Base-by-base conservation (phyloP, 2,113 vertebrate genomes). In the Saccopteryx leptura region DNA sequence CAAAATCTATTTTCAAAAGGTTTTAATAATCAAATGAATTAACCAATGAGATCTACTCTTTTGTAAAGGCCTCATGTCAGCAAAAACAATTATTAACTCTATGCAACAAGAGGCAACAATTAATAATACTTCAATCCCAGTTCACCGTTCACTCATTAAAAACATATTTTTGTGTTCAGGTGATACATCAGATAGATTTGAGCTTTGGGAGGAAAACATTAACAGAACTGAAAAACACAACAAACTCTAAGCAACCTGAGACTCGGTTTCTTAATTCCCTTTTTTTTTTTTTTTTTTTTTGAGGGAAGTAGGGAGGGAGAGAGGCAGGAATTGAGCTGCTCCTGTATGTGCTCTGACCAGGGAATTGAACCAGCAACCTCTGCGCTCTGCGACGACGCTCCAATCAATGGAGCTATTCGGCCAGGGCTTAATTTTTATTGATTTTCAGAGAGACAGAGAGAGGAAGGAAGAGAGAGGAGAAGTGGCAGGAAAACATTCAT, bases 141-240 rank as follows among this genome's bases (percentile, higher is more conserved):
- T 11, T 79, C 52, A 72, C 39, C 52, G 39, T 86, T 85, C 66
- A 58, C 90, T 78, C 61, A 28, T 50, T 78, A 33, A 23, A 78
- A n/a, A 56, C 9, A 2, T 61, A 28, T 58, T 60, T 74, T 54
- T 19, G 5, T 91, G n/a, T 8, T 91, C 63, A 13, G 28, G 50
- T 0, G 0, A 71, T 58, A 33, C 28, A 52, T 54, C 63, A 60
- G 90, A n/a, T 14, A 54, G 17, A 74, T 15, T 11, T 56, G 75
- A 97, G 48, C 65, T 91, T 68, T 93, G 72, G 39, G 84, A 78
- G 33, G 71, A 84, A 65, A 14, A 81, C 68, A 78, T 95, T 58
- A 71, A 21, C 21, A 95, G 84, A 97, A 72, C 58, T n/a, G 48
- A 48, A 92, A 78, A 90, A 71, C 31, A n/a, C 24, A 17, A 63